These are phyloP conservation scores for Akabosia matsudoensis DNA, from an alignment of 1,140 invertebrate genomes.

Conservation along the genomic window DNA sequence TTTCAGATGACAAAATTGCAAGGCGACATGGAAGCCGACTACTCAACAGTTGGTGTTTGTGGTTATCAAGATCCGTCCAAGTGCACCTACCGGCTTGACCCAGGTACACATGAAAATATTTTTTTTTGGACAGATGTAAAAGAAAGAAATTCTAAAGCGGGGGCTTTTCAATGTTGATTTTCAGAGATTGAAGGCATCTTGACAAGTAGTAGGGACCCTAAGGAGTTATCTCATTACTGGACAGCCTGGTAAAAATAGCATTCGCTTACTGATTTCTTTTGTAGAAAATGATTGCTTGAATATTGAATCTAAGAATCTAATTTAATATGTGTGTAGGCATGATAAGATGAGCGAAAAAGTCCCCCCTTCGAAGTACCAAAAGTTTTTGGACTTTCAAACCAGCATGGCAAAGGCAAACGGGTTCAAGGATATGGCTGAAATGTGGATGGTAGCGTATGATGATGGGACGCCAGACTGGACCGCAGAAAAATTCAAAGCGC, in stretches of 20 bases:
- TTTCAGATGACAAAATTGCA: constrained; percentile 28
- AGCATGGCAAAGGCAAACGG: constrained; percentile 34
- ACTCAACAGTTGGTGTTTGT: constrained; percentile 40
- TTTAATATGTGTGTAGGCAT: constrained; percentile 27
- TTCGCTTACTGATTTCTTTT: too few species aligned
- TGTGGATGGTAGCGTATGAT: constrained; percentile 29
- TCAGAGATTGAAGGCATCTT: constrained; percentile 52
- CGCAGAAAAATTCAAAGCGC: constrained; percentile 57
- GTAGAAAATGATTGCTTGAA: too few species aligned
- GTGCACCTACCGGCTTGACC: background rate
- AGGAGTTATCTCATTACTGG: constrained; percentile 61
- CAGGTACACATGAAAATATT: constrained; percentile 3
- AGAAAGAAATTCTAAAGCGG: background rate
- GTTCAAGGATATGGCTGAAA: constrained; percentile 35
- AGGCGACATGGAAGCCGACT: constrained; percentile 34
- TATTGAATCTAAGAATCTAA: constrained; percentile 60
- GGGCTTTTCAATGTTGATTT: constrained; percentile 1
- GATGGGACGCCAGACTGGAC: constrained; percentile 28
- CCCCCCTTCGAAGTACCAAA: constrained; percentile 2
- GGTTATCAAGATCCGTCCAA: constrained; percentile 14
- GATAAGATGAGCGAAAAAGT: constrained; percentile 28
- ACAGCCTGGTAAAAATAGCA: constrained; percentile 56
- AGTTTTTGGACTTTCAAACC: constrained; percentile 32
- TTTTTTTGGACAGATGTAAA: background rate
- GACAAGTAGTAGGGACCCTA: constrained; percentile 51